Evolutionary conservation across 2,888 invertebrate species (phyloP).

Genomic region (Crematogaster levior): DNA sequence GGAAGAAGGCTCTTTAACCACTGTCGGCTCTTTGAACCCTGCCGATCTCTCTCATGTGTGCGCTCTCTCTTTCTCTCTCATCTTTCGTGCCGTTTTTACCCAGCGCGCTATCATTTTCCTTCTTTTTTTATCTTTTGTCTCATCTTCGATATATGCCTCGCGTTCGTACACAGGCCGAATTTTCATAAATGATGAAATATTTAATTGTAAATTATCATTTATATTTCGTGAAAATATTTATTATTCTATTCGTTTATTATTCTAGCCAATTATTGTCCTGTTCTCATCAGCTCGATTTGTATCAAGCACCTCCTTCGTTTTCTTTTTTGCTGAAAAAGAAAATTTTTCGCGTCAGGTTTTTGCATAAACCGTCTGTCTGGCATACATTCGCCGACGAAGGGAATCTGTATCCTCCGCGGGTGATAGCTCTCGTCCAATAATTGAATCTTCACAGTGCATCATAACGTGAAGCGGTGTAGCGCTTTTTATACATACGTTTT

Average conservation of each 20-base stretch:
- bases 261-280: slow-evolving; percentile 81
- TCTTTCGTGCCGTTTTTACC: slow-evolving; percentile 44
- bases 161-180: slow-evolving; percentile 50
- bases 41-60: slow-evolving; percentile 62
- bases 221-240: slow-evolving; percentile 83
- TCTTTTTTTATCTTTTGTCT: slow-evolving; percentile 63
- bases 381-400: not conserved
- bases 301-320: slow-evolving; percentile 67
- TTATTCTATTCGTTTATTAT: slow-evolving; percentile 75
- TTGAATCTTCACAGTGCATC: slow-evolving; percentile 36
- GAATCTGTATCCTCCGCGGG: not conserved
- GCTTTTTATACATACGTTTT: slow-evolving; percentile 14
- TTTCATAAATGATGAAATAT: slow-evolving; percentile 72
- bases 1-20: slow-evolving; percentile 83
- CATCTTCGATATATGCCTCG: slow-evolving; percentile 27
- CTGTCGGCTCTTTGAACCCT: slow-evolving; percentile 85
- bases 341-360: not conserved
- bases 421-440: slow-evolving; percentile 20
- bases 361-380: not conserved
- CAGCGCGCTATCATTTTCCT: slow-evolving; percentile 58
- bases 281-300: slow-evolving; percentile 72
- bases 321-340: slow-evolving; percentile 6
- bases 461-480: slow-evolving; percentile 19
- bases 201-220: slow-evolving; percentile 81
- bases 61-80: slow-evolving; percentile 55